A percentile compares a stretch with the other conserved stretches of the same genome.
These are phyloP conservation scores for Trichonephila inaurata DNA, from an alignment of 1,140 invertebrate species.

Conservation along the genomic window DNA sequence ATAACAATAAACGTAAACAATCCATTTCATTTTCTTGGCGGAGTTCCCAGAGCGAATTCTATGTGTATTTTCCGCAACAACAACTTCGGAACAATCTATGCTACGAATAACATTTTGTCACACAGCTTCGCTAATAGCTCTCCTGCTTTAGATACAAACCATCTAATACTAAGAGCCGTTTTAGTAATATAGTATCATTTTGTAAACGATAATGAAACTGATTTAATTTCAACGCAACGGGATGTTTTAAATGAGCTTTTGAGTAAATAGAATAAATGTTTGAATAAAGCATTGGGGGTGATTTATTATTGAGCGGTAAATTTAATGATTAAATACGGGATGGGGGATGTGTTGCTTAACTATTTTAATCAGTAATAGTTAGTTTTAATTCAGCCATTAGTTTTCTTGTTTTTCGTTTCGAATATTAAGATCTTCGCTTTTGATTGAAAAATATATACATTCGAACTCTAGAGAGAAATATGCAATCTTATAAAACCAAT, in stretches of 20 bases:
- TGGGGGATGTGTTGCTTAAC: background rate
- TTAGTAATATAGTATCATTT: slow-evolving; percentile 34
- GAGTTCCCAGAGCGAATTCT: background rate
- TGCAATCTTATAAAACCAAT: too few species aligned
- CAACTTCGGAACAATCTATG: slow-evolving; percentile 32
- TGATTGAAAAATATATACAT: too few species aligned
- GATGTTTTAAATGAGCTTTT: background rate
- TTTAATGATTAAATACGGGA: background rate
- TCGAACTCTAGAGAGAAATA: too few species aligned
- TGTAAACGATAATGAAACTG: slow-evolving; percentile 22
- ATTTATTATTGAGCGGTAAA: background rate
- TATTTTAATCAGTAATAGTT: background rate
- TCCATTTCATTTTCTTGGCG: slow-evolving; percentile 33
- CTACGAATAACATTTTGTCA: background rate
- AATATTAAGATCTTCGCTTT: too few species aligned
- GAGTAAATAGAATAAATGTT: slow-evolving; percentile 24
- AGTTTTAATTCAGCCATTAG: background rate
- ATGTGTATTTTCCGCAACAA: slow-evolving; percentile 31
- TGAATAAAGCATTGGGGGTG: background rate
- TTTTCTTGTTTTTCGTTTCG: too few species aligned
- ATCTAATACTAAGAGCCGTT: background rate
- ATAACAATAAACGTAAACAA: slow-evolving; percentile 17
- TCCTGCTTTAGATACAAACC: background rate
- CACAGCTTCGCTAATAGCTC: slow-evolving; percentile 10
- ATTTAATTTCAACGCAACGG: slow-evolving; percentile 17